Evolutionary conservation across 2,888 invertebrate genomes (phyloP).

Genomic region (Lasius fuliginosus): DNA sequence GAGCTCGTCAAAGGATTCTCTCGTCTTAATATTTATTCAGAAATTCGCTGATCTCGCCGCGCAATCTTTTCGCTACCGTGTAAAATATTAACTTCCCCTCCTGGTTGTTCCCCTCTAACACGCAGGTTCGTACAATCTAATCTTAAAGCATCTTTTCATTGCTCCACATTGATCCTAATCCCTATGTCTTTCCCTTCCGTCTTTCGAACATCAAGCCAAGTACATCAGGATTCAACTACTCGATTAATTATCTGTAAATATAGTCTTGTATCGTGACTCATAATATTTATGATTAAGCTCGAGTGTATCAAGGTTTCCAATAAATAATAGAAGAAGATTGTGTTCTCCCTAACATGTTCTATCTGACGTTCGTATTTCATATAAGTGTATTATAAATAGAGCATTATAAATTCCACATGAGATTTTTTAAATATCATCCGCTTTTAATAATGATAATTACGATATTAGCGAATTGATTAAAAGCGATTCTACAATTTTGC

Average conservation of each 20-base stretch:
- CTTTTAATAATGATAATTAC: slow-evolving; percentile 10
- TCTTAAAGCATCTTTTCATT: slow-evolving; percentile 27
- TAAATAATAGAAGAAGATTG: slow-evolving; percentile 77
- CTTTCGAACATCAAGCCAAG: slow-evolving; percentile 48
- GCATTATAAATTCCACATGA: background rate
- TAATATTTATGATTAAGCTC: slow-evolving; percentile 80
- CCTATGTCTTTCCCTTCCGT: slow-evolving; percentile 15
- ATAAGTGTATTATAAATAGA: background rate
- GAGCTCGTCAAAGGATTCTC: slow-evolving; percentile 31
- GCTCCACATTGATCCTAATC: slow-evolving; percentile 30
- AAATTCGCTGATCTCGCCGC: slow-evolving; percentile 57
- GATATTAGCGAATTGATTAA: slow-evolving; percentile 7
- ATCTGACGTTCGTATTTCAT: background rate
- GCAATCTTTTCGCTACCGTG: slow-evolving; percentile 60
- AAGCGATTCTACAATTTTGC: background rate
- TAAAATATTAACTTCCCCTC: slow-evolving; percentile 86
- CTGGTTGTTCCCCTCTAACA: slow-evolving; percentile 80
- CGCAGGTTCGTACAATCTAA: slow-evolving; percentile 22
- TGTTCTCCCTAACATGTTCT: slow-evolving; percentile 19
- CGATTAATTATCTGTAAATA: slow-evolving; percentile 83
- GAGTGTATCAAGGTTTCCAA: slow-evolving; percentile 83
- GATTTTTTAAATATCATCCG: background rate
- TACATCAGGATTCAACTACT: slow-evolving; percentile 67
- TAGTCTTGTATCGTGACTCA: slow-evolving; percentile 79
- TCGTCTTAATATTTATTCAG: slow-evolving; percentile 70